Percentiles rank a stretch among this genome's conserved stretches.
Evolutionary conservation across 2,888 invertebrate species (phyloP).

Genomic region (Nesidiocoris tenuis): DNA sequence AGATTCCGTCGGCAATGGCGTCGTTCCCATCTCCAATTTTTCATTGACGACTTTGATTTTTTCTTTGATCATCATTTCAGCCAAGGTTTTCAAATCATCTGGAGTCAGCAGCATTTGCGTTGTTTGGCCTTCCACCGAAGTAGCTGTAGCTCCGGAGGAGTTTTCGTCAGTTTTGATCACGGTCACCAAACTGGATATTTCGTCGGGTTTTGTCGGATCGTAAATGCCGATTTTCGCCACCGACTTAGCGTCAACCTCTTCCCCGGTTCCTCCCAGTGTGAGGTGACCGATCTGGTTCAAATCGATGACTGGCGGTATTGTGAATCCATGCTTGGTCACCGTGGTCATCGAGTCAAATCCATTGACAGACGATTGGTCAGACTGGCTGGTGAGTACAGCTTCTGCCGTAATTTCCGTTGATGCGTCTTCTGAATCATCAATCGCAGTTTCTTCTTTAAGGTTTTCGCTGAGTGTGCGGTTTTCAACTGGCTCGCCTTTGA

Average conservation of each 20-base stretch:
- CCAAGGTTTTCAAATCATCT: slow-evolving; percentile 48
- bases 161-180: slow-evolving; percentile 23
- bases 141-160: neutral
- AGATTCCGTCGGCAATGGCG: neutral
- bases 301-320: slow-evolving; percentile 42
- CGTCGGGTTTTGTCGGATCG: slow-evolving; percentile 42
- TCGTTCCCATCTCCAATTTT: slow-evolving; percentile 3
- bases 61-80: slow-evolving; percentile 49
- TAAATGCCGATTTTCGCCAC: slow-evolving; percentile 44
- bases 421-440: slow-evolving; percentile 1
- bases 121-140: slow-evolving; percentile 11
- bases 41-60: slow-evolving; percentile 45
- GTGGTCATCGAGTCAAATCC: neutral
- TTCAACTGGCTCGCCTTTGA: neutral
- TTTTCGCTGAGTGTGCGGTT: slow-evolving; percentile 15
- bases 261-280: slow-evolving; percentile 22
- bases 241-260: slow-evolving; percentile 22
- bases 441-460: neutral
- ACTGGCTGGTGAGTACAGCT: neutral
- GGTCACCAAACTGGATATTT: slow-evolving; percentile 37
- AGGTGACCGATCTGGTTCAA: slow-evolving; percentile 39
- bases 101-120: slow-evolving; percentile 48
- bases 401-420: neutral
- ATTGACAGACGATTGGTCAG: neutral
- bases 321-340: slow-evolving; percentile 22